Conservation (phyloP, 2,888 invertebrate species). For the Didymodactylos carnosus region DNA sequence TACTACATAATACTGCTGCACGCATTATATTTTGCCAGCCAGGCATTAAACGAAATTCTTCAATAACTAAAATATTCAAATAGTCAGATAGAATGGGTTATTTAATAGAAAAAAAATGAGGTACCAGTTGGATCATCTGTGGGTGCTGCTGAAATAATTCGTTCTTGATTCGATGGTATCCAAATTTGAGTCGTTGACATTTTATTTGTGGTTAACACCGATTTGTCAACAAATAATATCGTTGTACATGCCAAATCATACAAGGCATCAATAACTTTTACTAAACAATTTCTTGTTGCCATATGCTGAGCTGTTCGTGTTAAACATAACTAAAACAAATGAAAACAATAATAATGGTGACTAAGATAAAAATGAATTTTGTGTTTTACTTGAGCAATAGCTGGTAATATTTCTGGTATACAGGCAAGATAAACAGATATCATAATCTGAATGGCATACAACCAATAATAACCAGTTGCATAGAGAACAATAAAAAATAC, state of each 20-base stretch:
- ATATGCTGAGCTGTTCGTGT: background rate
- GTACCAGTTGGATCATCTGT: background rate
- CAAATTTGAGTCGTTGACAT: background rate
- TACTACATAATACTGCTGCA: slow-evolving; percentile 83
- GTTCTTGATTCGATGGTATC: background rate
- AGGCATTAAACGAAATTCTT: background rate
- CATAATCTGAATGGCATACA: background rate
- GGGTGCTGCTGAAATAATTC: background rate
- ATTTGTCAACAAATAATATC: background rate
- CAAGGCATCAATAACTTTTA: background rate
- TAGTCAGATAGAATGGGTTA: background rate
- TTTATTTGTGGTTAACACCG: background rate
- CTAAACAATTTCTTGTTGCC: background rate
- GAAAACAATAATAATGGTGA: background rate
- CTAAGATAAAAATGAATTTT: no score
- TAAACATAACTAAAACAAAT: background rate
- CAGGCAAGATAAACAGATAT: background rate
- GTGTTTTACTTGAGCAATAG: background rate
- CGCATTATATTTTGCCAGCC: slow-evolving; percentile 65
- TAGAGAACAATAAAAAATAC: background rate
- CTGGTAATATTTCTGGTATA: background rate
- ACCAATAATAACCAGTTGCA: background rate
- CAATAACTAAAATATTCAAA: background rate
- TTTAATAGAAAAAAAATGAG: background rate
- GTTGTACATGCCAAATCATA: background rate